A percentile compares a stretch with the other conserved stretches of the same genome.
phyloP scores from a whole-genome alignment of 2,113 vertebrate genomes.

The Isichthys henryi region DNA sequence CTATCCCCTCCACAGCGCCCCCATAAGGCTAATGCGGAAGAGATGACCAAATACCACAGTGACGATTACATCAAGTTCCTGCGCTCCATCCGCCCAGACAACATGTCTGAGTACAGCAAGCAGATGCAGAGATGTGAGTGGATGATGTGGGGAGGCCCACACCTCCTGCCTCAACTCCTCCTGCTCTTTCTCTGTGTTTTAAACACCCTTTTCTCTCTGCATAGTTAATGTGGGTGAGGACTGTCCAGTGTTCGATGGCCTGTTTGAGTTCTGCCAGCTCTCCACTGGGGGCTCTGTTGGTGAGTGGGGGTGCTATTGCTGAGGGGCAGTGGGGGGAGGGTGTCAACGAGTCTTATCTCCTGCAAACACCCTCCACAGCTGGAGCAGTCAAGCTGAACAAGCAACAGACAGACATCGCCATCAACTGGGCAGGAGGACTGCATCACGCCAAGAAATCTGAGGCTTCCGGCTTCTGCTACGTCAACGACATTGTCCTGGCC shows the following conservation, averaged over 20 bases:
- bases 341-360: background rate
- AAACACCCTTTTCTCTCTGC: constrained; percentile 22
- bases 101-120: constrained; percentile 99
- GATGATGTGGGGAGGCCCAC: background rate
- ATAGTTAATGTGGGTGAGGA: constrained; percentile 96
- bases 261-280: constrained; percentile 97
- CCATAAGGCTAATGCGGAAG: constrained; percentile 91
- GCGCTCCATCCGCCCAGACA: constrained; percentile 90
- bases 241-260: constrained; percentile 92
- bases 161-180: background rate
- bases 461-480: constrained; percentile 95
- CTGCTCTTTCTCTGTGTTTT: background rate
- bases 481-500: constrained; percentile 94
- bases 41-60: constrained; percentile 99
- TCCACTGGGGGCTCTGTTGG: constrained; percentile 96
- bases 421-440: constrained; percentile 96
- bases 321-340: background rate
- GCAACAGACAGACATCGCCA: constrained; percentile 95
- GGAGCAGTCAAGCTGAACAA: constrained; percentile 97
- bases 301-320: constrained; percentile 48
- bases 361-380: constrained; percentile 54
- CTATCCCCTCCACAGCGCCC: constrained; percentile 68
- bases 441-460: constrained; percentile 97
- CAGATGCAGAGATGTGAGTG: constrained; percentile 98
- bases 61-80: constrained; percentile 98